Percentiles rank a stretch among this genome's conserved stretches.
Conservation (phyloP, 2,797 vertebrate genomes). For the Margarornis squamiger region DNA sequence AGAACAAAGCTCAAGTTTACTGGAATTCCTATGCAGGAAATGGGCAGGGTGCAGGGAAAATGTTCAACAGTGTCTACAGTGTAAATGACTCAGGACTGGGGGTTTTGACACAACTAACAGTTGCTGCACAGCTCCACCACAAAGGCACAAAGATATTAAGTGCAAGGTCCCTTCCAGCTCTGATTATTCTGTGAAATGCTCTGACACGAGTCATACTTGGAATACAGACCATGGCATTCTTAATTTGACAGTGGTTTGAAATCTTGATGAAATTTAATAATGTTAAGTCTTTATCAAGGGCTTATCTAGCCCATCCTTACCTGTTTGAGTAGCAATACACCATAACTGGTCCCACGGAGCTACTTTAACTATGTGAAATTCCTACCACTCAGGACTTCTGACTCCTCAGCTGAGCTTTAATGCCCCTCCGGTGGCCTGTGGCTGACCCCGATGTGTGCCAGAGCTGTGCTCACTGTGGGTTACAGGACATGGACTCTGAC, state of each 20-base stretch:
- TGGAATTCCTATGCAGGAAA: not conserved
- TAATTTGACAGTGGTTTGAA: not conserved
- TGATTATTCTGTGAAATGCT: not conserved
- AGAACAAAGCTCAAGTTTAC: conserved; percentile 9
- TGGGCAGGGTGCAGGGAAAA: not conserved
- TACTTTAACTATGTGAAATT: not conserved
- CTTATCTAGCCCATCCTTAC: not conserved
- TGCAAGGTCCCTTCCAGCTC: not conserved
- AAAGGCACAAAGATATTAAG: not conserved
- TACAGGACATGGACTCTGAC: not conserved
- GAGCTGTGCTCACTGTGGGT: not conserved
- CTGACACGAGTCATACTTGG: not conserved
- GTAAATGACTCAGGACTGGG: not conserved
- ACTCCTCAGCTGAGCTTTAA: not conserved
- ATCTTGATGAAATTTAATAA: not conserved
- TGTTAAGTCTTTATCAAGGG: not conserved
- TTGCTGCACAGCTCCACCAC: not conserved
- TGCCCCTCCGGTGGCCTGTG: not conserved
- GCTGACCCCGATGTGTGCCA: fast-evolving
- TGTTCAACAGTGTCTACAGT: not conserved
- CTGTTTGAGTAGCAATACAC: not conserved
- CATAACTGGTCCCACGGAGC: not conserved
- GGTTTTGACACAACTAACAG: not conserved
- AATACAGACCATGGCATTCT: not conserved
- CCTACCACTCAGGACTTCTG: not conserved